A percentile compares a stretch with the other conserved stretches of the same genome.
Conservation (phyloP, 2,888 invertebrate species). For the Hermaeophaga mercurialis region DNA sequence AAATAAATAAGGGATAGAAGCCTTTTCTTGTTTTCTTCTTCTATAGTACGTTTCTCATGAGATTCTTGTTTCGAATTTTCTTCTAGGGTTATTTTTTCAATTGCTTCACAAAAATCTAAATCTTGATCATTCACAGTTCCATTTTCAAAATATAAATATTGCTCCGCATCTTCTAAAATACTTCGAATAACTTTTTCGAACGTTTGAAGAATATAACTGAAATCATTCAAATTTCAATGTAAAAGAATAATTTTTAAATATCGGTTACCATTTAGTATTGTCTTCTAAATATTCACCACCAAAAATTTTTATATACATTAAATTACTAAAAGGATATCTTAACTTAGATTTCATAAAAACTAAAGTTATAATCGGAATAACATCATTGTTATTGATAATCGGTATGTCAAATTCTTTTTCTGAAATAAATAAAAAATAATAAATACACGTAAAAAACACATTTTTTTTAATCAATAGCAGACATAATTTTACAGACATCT, state of each 20-base stretch:
- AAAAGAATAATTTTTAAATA: neutral
- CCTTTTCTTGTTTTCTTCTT: constrained; percentile 27
- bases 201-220: constrained; percentile 43
- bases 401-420: constrained; percentile 50
- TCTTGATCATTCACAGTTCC: constrained; percentile 8
- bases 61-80: constrained; percentile 16
- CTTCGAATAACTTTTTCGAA: constrained; percentile 45
- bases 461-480: too few species aligned
- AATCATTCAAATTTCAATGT: constrained; percentile 18
- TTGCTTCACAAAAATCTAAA: constrained; percentile 35
- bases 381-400: constrained; percentile 51
- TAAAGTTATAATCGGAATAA: constrained; percentile 55
- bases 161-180: constrained; percentile 13
- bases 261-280: constrained; percentile 8
- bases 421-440: constrained; percentile 31
- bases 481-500: too few species aligned
- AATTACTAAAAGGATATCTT: constrained; percentile 56
- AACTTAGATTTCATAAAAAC: constrained; percentile 57
- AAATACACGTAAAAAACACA: too few species aligned
- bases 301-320: constrained; percentile 57
- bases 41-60: constrained; percentile 23
- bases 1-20: constrained; percentile 5
- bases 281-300: constrained; percentile 46
- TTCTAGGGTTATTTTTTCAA: constrained; percentile 28
- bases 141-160: neutral